Evolutionary conservation across 1,140 invertebrate species (phyloP).

Genomic region (Drosophila rufa): DNA sequence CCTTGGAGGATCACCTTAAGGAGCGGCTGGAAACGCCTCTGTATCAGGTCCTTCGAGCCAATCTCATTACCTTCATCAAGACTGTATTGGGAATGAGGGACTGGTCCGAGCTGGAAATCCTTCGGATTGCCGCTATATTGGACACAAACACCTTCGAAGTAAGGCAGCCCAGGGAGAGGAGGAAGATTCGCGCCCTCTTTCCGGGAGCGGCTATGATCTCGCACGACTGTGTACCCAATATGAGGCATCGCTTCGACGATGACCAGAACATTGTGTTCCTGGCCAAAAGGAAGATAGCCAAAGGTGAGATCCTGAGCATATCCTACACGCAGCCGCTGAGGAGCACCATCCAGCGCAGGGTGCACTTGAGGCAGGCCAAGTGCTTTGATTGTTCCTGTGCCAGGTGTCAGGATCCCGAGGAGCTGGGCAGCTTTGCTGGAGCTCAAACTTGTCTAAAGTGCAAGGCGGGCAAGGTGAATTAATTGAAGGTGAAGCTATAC

Average conservation of each 20-base stretch:
- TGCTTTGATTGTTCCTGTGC: slow-evolving; percentile 88
- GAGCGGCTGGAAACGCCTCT: slow-evolving; percentile 87
- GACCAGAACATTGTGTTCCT: slow-evolving; percentile 86
- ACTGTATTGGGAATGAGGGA: slow-evolving; percentile 86
- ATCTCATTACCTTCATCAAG: slow-evolving; percentile 87
- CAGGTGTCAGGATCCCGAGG: slow-evolving; percentile 88
- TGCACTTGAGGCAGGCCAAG: slow-evolving; percentile 88
- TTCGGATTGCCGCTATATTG: slow-evolving; percentile 88
- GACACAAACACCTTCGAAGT: slow-evolving; percentile 90
- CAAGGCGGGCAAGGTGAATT: slow-evolving; percentile 85
- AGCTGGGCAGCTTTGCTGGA: slow-evolving; percentile 88
- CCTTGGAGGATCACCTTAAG: slow-evolving; percentile 88
- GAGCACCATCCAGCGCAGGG: slow-evolving; percentile 88
- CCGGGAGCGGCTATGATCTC: slow-evolving; percentile 88
- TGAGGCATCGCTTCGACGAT: slow-evolving; percentile 88
- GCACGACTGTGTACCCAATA: slow-evolving; percentile 89
- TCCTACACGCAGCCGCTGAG: slow-evolving; percentile 89
- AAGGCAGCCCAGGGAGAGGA: slow-evolving; percentile 84
- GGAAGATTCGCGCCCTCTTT: slow-evolving; percentile 87
- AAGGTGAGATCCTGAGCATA: slow-evolving; percentile 88
- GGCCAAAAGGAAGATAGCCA: slow-evolving; percentile 88
- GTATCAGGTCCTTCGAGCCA: slow-evolving; percentile 87
- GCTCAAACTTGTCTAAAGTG: slow-evolving; percentile 88
- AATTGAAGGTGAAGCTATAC: not conserved
- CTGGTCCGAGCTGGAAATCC: slow-evolving; percentile 87